These are phyloP conservation scores for Drosophila insularis DNA, from an alignment of 1,140 invertebrate genomes.

Conservation along the genomic window DNA sequence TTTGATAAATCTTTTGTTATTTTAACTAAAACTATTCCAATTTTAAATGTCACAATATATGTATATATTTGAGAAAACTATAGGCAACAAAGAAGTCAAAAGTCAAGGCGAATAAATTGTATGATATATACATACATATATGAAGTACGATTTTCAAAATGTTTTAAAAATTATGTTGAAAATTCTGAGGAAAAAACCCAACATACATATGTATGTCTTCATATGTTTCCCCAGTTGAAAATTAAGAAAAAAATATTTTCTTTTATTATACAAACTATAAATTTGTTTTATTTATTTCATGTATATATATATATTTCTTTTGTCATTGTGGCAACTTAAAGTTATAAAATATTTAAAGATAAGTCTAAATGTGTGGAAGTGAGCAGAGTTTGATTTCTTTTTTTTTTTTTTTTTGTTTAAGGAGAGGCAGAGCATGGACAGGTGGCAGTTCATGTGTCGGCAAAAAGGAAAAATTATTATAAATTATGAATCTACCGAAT, in stretches of 20 bases:
- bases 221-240: too few relatives aligned
- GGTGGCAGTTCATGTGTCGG: background rate
- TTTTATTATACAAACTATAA: conserved; percentile 4
- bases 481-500: background rate
- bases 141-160: too few relatives aligned
- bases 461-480: background rate
- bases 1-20: background rate
- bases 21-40: background rate
- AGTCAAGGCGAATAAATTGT: too few relatives aligned
- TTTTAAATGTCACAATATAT: background rate
- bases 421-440: background rate
- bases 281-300: conserved; percentile 8
- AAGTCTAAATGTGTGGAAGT: conserved; percentile 7
- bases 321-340: conserved; percentile 8
- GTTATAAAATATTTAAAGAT: background rate
- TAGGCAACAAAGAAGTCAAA: too few relatives aligned
- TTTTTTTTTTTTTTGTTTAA: too few relatives aligned
- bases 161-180: too few relatives aligned
- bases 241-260: background rate
- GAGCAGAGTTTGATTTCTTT: background rate
- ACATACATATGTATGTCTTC: too few relatives aligned
- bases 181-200: too few relatives aligned
- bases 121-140: too few relatives aligned
- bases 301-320: conserved; percentile 1
- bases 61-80: too few relatives aligned